Evolutionary conservation across 2,888 invertebrate genomes (phyloP).

Genomic region (Spicauda simplicius): DNA sequence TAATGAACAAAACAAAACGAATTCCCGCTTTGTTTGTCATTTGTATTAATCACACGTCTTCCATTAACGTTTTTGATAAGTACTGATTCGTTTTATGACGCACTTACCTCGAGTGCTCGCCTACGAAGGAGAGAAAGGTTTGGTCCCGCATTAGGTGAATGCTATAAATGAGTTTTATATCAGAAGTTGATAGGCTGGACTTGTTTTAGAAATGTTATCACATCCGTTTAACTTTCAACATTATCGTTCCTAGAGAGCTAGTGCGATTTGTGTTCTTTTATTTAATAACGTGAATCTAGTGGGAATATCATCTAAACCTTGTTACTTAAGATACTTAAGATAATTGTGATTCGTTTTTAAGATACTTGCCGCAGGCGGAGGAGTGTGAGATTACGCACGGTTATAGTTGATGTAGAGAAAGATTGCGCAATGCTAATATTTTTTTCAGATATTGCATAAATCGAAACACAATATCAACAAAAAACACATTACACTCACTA

Average conservation of each 20-base stretch:
- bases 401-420: too few relatives aligned
- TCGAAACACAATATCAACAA: too few relatives aligned
- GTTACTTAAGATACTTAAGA: too few relatives aligned
- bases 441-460: too few relatives aligned
- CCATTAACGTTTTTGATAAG: constrained; percentile 2
- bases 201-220: not conserved
- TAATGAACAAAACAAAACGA: too few relatives aligned
- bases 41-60: constrained; percentile 9
- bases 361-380: too few relatives aligned
- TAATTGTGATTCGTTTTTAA: too few relatives aligned
- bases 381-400: too few relatives aligned
- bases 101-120: constrained; percentile 15
- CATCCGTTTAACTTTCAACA: not conserved
- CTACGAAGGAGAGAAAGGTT: constrained; percentile 16
- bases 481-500: too few relatives aligned
- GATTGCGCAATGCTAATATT: too few relatives aligned
- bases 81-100: constrained; percentile 10
- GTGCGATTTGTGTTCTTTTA: not conserved
- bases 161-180: constrained; percentile 10
- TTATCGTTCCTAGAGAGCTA: not conserved
- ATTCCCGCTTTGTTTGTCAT: not conserved
- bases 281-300: too few relatives aligned
- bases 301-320: too few relatives aligned
- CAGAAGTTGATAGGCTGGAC: not conserved
- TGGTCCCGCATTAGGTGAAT: constrained; percentile 19